A percentile compares a stretch with the other conserved stretches of the same genome.
Evolutionary conservation across 2,113 vertebrate genomes (phyloP).

Genomic region (Epinephelus cyanopodus): DNA sequence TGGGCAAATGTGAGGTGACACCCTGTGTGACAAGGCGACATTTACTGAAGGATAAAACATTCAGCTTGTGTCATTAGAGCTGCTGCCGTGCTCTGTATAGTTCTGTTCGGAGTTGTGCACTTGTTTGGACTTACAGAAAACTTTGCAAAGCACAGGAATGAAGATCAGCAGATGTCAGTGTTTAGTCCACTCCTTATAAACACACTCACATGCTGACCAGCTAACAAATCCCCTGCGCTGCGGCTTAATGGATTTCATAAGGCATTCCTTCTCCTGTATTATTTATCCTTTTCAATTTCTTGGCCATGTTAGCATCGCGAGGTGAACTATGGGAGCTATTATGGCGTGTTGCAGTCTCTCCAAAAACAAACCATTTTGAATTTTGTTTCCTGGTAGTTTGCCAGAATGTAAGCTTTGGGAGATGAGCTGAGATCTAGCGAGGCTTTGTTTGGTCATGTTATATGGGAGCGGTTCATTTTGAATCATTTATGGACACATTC

Average conservation of each 20-base stretch:
- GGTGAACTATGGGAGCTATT: slow-evolving; percentile 5
- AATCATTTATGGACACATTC: slow-evolving; percentile 39
- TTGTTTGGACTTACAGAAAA: slow-evolving; percentile 27
- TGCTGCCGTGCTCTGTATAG: not conserved
- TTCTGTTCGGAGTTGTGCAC: slow-evolving; percentile 3
- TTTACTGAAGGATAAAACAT: not conserved
- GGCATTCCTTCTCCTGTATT: not conserved
- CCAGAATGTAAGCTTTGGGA: slow-evolving; percentile 22
- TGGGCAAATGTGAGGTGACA: not conserved
- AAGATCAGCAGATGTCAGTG: slow-evolving; percentile 39
- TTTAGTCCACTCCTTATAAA: slow-evolving; percentile 31
- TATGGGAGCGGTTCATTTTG: slow-evolving; percentile 34
- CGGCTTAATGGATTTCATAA: slow-evolving; percentile 7
- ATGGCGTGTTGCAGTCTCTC: not conserved
- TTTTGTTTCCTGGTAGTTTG: slow-evolving; percentile 19
- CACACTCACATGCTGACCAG: slow-evolving; percentile 27
- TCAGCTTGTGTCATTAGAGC: not conserved
- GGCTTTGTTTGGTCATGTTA: slow-evolving; percentile 58
- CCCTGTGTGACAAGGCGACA: not conserved
- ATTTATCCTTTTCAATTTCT: slow-evolving; percentile 6
- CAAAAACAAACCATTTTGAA: slow-evolving; percentile 12
- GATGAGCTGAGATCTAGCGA: slow-evolving; percentile 13
- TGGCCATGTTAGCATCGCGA: slow-evolving; percentile 16
- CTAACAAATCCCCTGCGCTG: slow-evolving; percentile 5
- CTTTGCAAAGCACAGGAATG: not conserved